These are phyloP conservation scores for Erebia epiphron DNA, from an alignment of 2,888 invertebrate genomes.

Conservation along the genomic window DNA sequence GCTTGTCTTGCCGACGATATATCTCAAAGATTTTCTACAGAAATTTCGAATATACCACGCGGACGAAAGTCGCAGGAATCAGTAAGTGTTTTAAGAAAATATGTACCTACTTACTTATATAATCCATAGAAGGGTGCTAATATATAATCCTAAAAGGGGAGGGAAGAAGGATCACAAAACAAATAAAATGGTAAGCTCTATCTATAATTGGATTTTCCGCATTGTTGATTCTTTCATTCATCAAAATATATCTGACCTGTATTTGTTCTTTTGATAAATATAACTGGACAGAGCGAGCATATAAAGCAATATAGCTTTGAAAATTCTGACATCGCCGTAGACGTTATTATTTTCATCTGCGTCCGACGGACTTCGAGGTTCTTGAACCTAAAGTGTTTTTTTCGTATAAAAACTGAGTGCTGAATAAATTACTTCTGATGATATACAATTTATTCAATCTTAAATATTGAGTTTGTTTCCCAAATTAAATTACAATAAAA, in stretches of 20 bases:
- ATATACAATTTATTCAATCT: not conserved
- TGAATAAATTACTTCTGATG: not conserved
- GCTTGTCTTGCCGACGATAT: too few species aligned
- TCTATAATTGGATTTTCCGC: conserved; percentile 10
- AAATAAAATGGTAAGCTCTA: conserved; percentile 4
- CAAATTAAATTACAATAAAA: not conserved
- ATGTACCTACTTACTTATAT: too few species aligned
- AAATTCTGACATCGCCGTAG: not conserved
- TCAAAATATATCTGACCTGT: not conserved
- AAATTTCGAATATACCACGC: too few species aligned
- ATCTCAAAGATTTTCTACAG: too few species aligned
- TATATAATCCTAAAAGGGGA: not conserved
- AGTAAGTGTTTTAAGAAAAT: too few species aligned
- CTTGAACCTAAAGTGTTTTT: conserved; percentile 1
- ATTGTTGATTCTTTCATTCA: conserved; percentile 4
- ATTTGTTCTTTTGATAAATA: conserved; percentile 1
- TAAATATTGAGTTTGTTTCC: not conserved
- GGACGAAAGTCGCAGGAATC: too few species aligned
- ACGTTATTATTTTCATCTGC: not conserved
- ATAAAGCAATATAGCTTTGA: not conserved
- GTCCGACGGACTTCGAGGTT: not conserved
- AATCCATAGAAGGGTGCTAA: too few species aligned
- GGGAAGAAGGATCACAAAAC: not conserved
- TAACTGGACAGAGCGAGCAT: not conserved
- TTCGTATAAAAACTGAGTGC: not conserved